phyloP scores from a whole-genome alignment of 2,797 vertebrate genomes.

The Chlorospingus semifuscus region DNA sequence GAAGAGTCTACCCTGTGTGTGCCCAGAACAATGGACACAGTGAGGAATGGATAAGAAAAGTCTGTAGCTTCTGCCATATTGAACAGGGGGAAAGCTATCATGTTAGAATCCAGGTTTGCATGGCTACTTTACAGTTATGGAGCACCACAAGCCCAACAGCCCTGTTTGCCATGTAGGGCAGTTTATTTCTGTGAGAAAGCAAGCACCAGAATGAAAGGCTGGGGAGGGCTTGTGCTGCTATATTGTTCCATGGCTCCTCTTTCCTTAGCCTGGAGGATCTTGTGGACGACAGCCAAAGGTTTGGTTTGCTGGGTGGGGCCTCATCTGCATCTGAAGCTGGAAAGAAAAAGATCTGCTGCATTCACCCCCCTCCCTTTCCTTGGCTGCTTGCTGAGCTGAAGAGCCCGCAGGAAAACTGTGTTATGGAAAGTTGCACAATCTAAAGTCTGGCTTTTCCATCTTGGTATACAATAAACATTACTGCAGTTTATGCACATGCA shows the following conservation, averaged over 20 bases:
- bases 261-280: not conserved
- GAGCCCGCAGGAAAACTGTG: slow-evolving; percentile 34
- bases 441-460: slow-evolving; percentile 23
- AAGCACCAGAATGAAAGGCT: not conserved
- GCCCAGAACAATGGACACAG: not conserved
- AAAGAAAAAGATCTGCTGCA: not conserved
- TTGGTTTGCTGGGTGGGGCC: slow-evolving; percentile 31
- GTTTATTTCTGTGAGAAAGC: not conserved
- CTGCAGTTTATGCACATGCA: not conserved
- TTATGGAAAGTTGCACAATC: slow-evolving; percentile 45
- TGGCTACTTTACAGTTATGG: not conserved
- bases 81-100: not conserved
- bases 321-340: slow-evolving; percentile 27
- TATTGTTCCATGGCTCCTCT: not conserved
- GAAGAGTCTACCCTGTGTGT: not conserved
- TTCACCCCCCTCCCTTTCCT: slow-evolving; percentile 1
- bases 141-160: not conserved
- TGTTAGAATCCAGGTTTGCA: not conserved
- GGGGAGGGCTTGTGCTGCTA: not conserved
- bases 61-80: not conserved
- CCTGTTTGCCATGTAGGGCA: not conserved
- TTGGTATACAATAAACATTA: slow-evolving; percentile 9
- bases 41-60: not conserved
- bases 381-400: slow-evolving; percentile 6
- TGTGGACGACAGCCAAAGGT: not conserved